Conservation (phyloP, 1,140 invertebrate genomes). For the Prorops nasuta region DNA sequence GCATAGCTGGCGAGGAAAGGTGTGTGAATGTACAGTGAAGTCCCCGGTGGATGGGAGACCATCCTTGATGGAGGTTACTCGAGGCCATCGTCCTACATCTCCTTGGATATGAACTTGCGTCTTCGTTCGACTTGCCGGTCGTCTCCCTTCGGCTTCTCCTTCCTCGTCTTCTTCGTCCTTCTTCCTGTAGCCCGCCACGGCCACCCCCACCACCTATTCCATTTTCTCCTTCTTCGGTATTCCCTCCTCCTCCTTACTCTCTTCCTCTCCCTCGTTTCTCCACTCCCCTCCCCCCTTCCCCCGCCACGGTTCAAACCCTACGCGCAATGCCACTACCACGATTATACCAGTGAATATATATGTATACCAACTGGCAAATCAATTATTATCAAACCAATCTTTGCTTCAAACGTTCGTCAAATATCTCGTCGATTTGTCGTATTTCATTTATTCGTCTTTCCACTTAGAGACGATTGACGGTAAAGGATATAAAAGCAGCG, state of each 20-base stretch:
- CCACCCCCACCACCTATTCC: conserved; percentile 12
- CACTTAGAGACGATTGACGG: too few relatives aligned
- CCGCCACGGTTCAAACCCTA: too few relatives aligned
- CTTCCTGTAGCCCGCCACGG: conserved; percentile 10
- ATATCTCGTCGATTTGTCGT: too few relatives aligned
- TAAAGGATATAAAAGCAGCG: too few relatives aligned
- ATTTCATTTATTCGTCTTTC: too few relatives aligned
- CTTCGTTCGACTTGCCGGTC: conserved; percentile 42
- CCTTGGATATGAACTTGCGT: conserved; percentile 49
- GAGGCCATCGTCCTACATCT: conserved; percentile 55
- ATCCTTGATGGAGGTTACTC: conserved; percentile 57
- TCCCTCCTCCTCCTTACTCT: conserved; percentile 1
- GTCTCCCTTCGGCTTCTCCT: conserved; percentile 27
- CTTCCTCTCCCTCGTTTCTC: conserved; percentile 13
- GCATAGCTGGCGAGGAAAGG: conserved; percentile 21
- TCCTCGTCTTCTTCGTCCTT: conserved; percentile 34
- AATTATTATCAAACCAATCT: too few relatives aligned
- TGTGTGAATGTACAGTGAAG: not conserved
- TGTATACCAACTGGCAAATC: too few relatives aligned
- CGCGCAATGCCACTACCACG: too few relatives aligned
- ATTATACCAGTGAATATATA: too few relatives aligned
- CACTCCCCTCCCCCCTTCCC: conserved; percentile 2
- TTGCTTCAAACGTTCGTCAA: too few relatives aligned
- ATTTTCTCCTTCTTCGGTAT: not conserved
- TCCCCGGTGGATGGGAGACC: conserved; percentile 40